Evolutionary conservation across 2,888 invertebrate genomes (phyloP), one percentile per base, ranked within the genome.

Genomic region (Adelphocoris suturalis): DNA sequence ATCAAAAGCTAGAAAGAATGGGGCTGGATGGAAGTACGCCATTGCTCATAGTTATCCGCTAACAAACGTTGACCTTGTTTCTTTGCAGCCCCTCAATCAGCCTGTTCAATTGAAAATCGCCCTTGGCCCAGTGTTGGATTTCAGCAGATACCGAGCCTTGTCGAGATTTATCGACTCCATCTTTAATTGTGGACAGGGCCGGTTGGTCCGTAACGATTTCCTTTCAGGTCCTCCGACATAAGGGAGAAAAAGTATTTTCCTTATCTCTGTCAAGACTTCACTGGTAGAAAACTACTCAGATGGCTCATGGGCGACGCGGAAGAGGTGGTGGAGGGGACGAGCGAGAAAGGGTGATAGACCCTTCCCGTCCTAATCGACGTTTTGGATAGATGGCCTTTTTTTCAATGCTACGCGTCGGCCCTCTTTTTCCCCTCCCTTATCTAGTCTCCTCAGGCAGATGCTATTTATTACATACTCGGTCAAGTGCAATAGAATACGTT

Each of bases 111-210:
- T 68, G 68, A 23, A 68, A 23, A 23, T 23, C 27, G 68, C 23
- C 68, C 68, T 23, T 68, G 57, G 7, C 57, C 57, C 57, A n/a
- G 57, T 0, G 57, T 57, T n/a, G 23, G 19, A 68, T 68, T 68
- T 68, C 68, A 68, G 19, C 82, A 12, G 82, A 82, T 82, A 82
- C 27, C 82, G 19, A 52, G 16, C 82, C 82, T 52, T 52, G 82
- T 55, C 82, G 82, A 82, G 47, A 82, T 82, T 82, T 82, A 82
- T 82, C 82, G 82, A 52, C 52, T 82, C 82, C 47, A 81, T 82
- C 82, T 82, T 82, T 82, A 82, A 82, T 82, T 82, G 82, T 48
- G 52, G 82, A 48, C 82, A 27, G 52, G 82, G 82, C 19, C 52
- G 52, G n/a, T 19, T 19, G 82, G 52, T 27, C 23, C 82, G 52